These are phyloP conservation scores for Lordiphosa mommai DNA, from an alignment of 1,140 invertebrate species.

Conservation along the genomic window DNA sequence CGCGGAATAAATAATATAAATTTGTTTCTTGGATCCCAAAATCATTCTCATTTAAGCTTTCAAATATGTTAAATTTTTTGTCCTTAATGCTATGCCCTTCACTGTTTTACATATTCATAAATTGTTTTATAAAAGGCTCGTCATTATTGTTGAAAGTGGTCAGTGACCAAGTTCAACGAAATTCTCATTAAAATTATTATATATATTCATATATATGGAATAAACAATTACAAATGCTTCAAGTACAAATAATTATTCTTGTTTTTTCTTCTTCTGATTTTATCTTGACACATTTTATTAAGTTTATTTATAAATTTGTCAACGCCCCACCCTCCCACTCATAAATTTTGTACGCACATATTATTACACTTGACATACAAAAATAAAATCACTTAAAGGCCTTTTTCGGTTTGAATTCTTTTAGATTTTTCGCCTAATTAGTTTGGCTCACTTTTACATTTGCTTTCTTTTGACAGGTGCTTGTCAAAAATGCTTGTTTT, in stretches of 20 bases:
- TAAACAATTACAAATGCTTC: no score
- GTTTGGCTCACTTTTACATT: neutral
- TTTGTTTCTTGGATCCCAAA: no score
- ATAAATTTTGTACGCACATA: neutral
- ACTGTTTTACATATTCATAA: neutral
- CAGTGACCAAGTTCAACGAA: slow-evolving; percentile 24
- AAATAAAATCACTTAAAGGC: neutral
- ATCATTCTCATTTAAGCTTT: no score
- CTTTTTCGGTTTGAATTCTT: neutral
- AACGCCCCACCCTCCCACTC: neutral
- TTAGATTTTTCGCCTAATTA: neutral
- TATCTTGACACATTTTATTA: slow-evolving; percentile 6
- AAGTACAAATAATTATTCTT: no score
- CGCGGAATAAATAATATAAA: no score
- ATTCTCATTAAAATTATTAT: neutral
- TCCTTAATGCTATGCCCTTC: no score
- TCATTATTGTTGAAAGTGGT: slow-evolving; percentile 14
- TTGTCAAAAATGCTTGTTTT: neutral
- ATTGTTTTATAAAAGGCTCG: neutral
- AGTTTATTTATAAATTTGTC: slow-evolving; percentile 6
- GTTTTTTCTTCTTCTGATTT: neutral
- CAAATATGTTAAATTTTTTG: no score
- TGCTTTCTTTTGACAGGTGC: neutral
- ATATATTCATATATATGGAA: neutral
- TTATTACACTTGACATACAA: slow-evolving; percentile 9